Evolutionary conservation across 2,113 vertebrate species (phyloP).

Genomic region (Galbula dea): DNA sequence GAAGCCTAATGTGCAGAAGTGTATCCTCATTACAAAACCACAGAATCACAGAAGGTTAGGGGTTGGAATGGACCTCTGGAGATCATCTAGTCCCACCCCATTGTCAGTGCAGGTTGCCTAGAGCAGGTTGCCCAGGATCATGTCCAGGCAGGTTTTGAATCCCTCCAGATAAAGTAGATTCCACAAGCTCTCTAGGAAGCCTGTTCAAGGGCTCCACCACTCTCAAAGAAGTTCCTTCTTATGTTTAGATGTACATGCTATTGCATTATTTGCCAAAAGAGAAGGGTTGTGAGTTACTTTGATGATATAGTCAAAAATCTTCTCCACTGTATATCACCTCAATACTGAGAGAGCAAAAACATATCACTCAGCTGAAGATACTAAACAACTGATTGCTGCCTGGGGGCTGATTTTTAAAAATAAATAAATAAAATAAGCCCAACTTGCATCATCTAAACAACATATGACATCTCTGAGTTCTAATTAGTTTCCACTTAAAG

Average conservation of each 20-base stretch:
- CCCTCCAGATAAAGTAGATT: too few relatives aligned
- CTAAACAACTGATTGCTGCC: not conserved
- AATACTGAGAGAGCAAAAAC: not conserved
- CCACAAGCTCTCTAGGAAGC: too few relatives aligned
- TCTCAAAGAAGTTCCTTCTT: too few relatives aligned
- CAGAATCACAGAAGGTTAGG: too few relatives aligned
- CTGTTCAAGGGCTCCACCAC: too few relatives aligned
- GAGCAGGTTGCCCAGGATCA: too few relatives aligned
- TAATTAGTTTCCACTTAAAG: conserved; percentile 4
- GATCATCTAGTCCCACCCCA: too few relatives aligned
- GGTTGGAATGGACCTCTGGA: too few relatives aligned
- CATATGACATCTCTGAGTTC: not conserved
- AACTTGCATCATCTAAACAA: not conserved
- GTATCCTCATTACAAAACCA: not conserved
- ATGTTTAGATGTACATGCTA: not conserved
- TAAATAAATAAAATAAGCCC: not conserved
- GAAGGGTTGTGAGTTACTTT: not conserved
- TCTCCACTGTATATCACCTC: not conserved
- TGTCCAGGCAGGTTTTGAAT: too few relatives aligned
- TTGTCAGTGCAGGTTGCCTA: too few relatives aligned
- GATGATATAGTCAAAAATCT: not conserved
- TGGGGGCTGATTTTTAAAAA: not conserved
- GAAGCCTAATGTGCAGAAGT: not conserved
- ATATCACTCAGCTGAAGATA: not conserved
- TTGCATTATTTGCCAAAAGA: not conserved